Conservation (phyloP, 2,113 vertebrate genomes). For the Pituophis catenifer region DNA sequence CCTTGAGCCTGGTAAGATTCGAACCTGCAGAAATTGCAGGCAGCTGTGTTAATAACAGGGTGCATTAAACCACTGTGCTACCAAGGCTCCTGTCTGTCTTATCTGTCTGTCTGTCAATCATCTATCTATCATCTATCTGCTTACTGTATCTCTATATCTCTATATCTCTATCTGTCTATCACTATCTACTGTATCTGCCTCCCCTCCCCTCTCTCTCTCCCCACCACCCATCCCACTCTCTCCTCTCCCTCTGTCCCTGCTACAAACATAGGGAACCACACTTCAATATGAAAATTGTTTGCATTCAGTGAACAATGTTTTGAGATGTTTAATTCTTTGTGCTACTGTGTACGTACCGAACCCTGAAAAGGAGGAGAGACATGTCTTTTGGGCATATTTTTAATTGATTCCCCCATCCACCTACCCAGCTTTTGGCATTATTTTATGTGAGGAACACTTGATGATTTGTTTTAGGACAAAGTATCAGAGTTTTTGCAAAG, state of each 20-base stretch:
- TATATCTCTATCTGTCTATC: too few relatives aligned
- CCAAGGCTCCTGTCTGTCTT: too few relatives aligned
- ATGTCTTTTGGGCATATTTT: background rate
- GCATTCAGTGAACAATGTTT: background rate
- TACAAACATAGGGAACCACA: background rate
- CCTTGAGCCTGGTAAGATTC: too few relatives aligned
- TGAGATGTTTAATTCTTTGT: background rate
- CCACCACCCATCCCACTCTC: too few relatives aligned
- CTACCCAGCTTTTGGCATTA: background rate
- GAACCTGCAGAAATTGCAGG: too few relatives aligned
- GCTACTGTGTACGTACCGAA: background rate
- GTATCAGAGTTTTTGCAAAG: background rate
- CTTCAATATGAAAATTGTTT: background rate
- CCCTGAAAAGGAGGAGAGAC: background rate
- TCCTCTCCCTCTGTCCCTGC: background rate
- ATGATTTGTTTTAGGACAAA: background rate
- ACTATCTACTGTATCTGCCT: too few relatives aligned
- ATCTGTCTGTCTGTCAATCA: too few relatives aligned
- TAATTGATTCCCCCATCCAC: accelerated
- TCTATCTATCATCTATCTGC: too few relatives aligned
- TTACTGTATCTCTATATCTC: too few relatives aligned
- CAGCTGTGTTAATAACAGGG: too few relatives aligned
- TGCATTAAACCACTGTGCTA: too few relatives aligned
- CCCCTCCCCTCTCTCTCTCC: too few relatives aligned
- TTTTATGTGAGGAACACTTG: background rate